Percentiles rank a stretch among this genome's conserved stretches.
Conservation (phyloP, 2,888 invertebrate species). For the Protodeltote pygarga region DNA sequence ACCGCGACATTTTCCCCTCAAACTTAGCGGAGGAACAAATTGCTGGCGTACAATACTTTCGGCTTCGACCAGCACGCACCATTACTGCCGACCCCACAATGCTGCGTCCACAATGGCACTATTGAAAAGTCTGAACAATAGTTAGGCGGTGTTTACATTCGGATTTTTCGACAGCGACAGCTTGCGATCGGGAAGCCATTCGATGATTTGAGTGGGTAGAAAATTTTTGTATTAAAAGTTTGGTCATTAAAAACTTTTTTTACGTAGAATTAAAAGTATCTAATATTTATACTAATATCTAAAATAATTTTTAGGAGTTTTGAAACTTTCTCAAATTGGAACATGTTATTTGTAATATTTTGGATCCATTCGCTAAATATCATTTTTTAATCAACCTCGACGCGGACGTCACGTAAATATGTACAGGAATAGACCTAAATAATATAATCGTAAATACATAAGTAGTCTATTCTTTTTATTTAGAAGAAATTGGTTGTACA, state of each 20-base stretch:
- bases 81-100: constrained; percentile 51
- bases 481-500: too few species aligned
- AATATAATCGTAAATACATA: too few species aligned
- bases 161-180: constrained; percentile 58
- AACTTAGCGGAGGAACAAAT: constrained; percentile 48
- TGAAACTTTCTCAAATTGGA: too few species aligned
- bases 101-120: constrained; percentile 53
- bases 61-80: constrained; percentile 56
- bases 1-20: constrained; percentile 32
- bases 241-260: not conserved
- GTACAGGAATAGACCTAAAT: too few species aligned
- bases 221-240: not conserved
- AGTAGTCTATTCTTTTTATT: too few species aligned
- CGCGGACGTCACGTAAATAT: too few species aligned
- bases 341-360: too few species aligned
- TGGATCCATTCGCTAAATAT: too few species aligned
- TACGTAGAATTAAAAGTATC: too few species aligned
- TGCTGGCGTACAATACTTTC: constrained; percentile 56
- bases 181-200: constrained; percentile 52
- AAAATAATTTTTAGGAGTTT: too few species aligned
- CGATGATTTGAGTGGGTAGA: constrained; percentile 3
- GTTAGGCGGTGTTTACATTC: constrained; percentile 69
- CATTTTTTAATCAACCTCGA: too few species aligned
- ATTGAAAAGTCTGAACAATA: constrained; percentile 75
- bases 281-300: too few species aligned